Conservation (phyloP, 2,797 vertebrate genomes). For the Chrosomus eos region DNA sequence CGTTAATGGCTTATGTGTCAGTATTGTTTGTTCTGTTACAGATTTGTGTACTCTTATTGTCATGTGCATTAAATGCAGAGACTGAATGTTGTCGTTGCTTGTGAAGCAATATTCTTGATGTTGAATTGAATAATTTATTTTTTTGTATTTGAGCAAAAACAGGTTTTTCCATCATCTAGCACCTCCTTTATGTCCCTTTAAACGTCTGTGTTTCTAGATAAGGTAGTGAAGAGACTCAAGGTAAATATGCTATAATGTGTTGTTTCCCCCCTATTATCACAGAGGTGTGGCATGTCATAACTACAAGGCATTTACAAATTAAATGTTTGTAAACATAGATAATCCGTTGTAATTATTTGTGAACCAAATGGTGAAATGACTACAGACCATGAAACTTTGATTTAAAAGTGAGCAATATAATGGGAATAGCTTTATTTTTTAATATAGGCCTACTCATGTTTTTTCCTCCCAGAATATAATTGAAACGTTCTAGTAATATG, state of each 20-base stretch:
- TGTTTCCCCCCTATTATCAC: slow-evolving; percentile 28
- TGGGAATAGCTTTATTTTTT: too few relatives aligned
- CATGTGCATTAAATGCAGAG: slow-evolving; percentile 49
- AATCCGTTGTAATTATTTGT: not conserved
- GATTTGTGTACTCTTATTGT: slow-evolving; percentile 21
- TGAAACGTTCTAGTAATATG: too few relatives aligned
- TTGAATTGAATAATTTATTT: not conserved
- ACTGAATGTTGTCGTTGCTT: slow-evolving; percentile 31
- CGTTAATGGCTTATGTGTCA: slow-evolving; percentile 38
- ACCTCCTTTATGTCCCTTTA: slow-evolving; percentile 17
- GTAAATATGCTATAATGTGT: slow-evolving; percentile 54
- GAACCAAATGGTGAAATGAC: not conserved
- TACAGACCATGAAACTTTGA: not conserved
- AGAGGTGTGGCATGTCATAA: slow-evolving; percentile 54
- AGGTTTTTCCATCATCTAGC: not conserved
- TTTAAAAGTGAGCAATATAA: too few relatives aligned
- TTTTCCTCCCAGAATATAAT: too few relatives aligned
- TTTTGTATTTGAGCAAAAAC: slow-evolving; percentile 26
- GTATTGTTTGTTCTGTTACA: slow-evolving; percentile 49
- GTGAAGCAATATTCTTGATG: slow-evolving; percentile 29
- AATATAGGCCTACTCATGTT: too few relatives aligned
- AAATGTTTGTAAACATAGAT: slow-evolving; percentile 58
- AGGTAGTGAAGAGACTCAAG: slow-evolving; percentile 6
- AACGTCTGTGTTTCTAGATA: slow-evolving; percentile 28
- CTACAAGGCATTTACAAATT: slow-evolving; percentile 56